Evolutionary conservation across 1,140 invertebrate genomes (phyloP).

Genomic region (Yoshiicerus persimilis): DNA sequence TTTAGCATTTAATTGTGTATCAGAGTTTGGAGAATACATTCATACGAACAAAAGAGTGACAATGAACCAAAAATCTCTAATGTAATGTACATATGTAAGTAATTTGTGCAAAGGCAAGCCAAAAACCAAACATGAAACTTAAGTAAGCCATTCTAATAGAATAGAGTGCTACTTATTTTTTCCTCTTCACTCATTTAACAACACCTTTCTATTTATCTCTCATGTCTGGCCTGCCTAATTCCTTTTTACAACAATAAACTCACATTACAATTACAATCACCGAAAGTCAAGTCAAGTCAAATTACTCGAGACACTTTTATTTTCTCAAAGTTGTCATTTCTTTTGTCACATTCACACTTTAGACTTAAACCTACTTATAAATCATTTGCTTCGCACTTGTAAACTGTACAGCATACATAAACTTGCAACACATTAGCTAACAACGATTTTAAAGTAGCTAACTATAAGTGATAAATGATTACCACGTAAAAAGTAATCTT

Average conservation of each 20-base stretch:
- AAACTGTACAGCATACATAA: no score
- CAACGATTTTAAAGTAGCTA: neutral
- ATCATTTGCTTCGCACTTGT: neutral
- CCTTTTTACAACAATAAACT: neutral
- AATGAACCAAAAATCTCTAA: neutral
- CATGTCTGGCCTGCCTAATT: neutral
- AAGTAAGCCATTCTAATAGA: neutral
- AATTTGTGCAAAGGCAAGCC: neutral
- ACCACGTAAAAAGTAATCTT: neutral
- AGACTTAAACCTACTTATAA: neutral
- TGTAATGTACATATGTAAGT: neutral
- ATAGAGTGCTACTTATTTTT: neutral
- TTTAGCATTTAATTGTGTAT: neutral
- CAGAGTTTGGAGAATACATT: neutral
- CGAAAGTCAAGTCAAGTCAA: neutral
- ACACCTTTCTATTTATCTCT: neutral
- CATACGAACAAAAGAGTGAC: neutral
- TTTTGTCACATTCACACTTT: neutral
- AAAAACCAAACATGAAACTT: neutral
- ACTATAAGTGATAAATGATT: neutral
- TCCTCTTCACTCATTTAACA: neutral
- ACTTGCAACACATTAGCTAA: neutral
- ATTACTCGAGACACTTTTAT: neutral
- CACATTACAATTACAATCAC: neutral
- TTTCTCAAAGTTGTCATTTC: neutral